A percentile compares a stretch with the other conserved stretches of the same genome.
These are phyloP conservation scores for Iphiclides podalirius DNA, from an alignment of 2,888 invertebrate species.

Conservation along the genomic window DNA sequence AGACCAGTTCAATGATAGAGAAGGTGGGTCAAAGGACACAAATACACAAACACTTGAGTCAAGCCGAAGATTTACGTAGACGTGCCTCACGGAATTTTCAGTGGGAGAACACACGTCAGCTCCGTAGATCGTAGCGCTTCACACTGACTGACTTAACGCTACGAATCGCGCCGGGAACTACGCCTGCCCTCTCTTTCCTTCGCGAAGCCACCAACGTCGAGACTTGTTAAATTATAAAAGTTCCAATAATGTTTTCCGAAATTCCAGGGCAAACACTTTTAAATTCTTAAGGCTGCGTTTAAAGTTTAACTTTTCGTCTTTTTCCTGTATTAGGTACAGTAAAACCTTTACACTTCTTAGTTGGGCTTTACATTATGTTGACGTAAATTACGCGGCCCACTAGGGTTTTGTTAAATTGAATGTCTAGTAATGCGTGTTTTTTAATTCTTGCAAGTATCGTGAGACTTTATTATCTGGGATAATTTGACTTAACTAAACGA, in stretches of 20 bases:
- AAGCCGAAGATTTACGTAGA: conserved; percentile 23
- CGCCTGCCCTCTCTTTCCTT: conserved; percentile 14
- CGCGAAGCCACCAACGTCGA: background rate
- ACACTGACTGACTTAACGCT: conserved; percentile 14
- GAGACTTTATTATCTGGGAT: too few species aligned
- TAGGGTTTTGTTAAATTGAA: background rate
- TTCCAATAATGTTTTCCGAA: conserved; percentile 8
- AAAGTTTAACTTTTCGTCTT: background rate
- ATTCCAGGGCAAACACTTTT: conserved; percentile 5
- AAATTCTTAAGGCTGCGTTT: background rate
- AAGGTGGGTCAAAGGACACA: background rate
- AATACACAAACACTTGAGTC: conserved; percentile 11
- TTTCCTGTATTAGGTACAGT: background rate
- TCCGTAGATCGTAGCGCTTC: background rate
- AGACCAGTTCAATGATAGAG: too few species aligned
- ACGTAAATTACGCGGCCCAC: background rate
- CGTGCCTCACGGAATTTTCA: background rate
- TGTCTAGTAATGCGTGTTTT: too few species aligned
- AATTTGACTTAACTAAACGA: too few species aligned
- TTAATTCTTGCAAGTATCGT: too few species aligned
- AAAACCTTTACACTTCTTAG: background rate
- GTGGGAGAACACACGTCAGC: conserved; percentile 5
- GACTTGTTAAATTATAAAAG: conserved; percentile 19
- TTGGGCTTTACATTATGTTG: background rate
- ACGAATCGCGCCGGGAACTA: conserved; percentile 15